Conservation (phyloP, 2,888 invertebrate species). For the Rotaria macrura region DNA sequence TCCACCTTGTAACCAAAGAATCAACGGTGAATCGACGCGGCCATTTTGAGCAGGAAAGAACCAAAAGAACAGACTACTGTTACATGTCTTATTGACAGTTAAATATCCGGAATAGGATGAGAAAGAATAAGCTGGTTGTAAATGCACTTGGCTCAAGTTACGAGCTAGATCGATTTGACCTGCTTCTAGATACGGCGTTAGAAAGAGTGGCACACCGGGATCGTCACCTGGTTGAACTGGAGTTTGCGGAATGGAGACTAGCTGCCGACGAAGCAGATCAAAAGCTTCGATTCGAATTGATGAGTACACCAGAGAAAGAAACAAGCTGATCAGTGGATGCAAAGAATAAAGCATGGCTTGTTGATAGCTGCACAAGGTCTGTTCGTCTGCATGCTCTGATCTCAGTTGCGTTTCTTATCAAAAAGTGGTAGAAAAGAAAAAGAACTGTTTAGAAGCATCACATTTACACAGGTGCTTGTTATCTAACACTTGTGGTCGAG, state of each 20-base stretch:
- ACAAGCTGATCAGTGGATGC: too few relatives aligned
- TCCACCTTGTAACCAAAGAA: slow-evolving; percentile 51
- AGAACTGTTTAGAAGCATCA: too few relatives aligned
- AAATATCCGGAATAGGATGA: slow-evolving; percentile 61
- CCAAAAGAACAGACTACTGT: slow-evolving; percentile 82
- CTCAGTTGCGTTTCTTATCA: too few relatives aligned
- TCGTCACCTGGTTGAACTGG: slow-evolving; percentile 36
- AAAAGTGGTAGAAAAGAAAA: too few relatives aligned
- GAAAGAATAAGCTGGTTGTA: not conserved
- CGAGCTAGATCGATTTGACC: slow-evolving; percentile 58
- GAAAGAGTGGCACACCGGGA: slow-evolving; percentile 60
- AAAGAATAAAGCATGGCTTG: too few relatives aligned
- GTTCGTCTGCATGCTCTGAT: too few relatives aligned
- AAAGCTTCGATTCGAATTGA: not conserved
- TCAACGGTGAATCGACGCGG: slow-evolving; percentile 42
- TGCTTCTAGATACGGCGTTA: slow-evolving; percentile 64
- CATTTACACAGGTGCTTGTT: too few relatives aligned
- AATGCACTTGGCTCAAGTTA: not conserved
- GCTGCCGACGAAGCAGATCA: not conserved
- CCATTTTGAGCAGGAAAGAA: slow-evolving; percentile 65
- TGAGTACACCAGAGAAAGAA: too few relatives aligned
- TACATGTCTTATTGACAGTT: slow-evolving; percentile 66
- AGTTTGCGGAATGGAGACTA: not conserved
- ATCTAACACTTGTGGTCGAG: too few relatives aligned
- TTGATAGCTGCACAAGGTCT: too few relatives aligned